Conservation (phyloP, 2,797 vertebrate species). For the Scomberomorus guttatus region DNA sequence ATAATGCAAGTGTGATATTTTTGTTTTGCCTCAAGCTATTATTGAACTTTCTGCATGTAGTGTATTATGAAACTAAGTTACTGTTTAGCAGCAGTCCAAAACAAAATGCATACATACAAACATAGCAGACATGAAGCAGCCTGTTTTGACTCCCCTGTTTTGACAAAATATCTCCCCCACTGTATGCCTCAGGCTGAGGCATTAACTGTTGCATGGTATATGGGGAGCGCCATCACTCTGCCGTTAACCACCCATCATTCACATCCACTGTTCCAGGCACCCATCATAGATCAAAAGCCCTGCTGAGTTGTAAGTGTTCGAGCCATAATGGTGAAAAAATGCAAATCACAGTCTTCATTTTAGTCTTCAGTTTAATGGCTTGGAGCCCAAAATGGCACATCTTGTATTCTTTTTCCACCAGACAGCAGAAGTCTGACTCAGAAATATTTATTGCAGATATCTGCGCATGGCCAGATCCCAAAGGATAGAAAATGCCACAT, state of each 20-base stretch:
- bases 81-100: conserved; percentile 4
- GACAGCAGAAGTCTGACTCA: conserved; percentile 51
- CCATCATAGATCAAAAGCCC: conserved; percentile 48
- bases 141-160: conserved; percentile 7
- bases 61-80: conserved; percentile 1
- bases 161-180: conserved; percentile 31
- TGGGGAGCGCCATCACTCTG: conserved; percentile 51
- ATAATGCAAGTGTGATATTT: not conserved
- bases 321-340: conserved; percentile 58
- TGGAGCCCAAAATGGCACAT: conserved; percentile 16
- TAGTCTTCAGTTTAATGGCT: conserved; percentile 27
- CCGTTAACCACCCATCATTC: conserved; percentile 69
- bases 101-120: conserved; percentile 26
- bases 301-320: conserved; percentile 47
- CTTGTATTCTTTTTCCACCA: conserved; percentile 20
- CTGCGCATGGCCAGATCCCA: conserved; percentile 50
- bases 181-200: conserved; percentile 35
- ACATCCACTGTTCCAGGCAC: conserved; percentile 46
- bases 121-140: conserved; percentile 19
- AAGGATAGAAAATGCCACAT: conserved; percentile 37
- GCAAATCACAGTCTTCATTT: conserved; percentile 53
- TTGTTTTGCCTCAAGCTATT: not conserved
- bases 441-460: conserved; percentile 43
- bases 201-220: conserved; percentile 35
- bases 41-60: not conserved